phyloP scores from a whole-genome alignment of 92 coral and sea anemone genomes.

The Porites cylindrica region DNA sequence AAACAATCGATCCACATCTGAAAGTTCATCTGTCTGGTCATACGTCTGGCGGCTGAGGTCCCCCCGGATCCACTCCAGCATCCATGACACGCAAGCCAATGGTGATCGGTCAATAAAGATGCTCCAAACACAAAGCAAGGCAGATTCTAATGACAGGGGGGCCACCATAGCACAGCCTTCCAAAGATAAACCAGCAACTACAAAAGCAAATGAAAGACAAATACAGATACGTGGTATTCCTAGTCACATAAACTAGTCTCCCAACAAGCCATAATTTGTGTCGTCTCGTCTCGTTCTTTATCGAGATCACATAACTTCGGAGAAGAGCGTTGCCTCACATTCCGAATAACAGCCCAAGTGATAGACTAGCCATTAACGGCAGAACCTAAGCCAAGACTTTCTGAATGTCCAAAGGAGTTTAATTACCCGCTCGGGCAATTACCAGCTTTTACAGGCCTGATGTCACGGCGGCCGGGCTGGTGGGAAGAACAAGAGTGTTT shows the following conservation, averaged over 20 bases:
- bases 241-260: not conserved
- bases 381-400: too few species aligned
- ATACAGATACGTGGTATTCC: not conserved
- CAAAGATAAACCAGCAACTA: not conserved
- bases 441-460: too few species aligned
- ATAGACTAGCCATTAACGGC: too few species aligned
- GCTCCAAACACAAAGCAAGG: slow-evolving; percentile 40
- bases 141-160: slow-evolving; percentile 11
- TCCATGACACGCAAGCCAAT: slow-evolving; percentile 69
- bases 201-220: not conserved
- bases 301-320: too few species aligned
- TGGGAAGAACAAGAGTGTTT: too few species aligned
- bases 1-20: slow-evolving; percentile 76
- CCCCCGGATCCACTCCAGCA: slow-evolving; percentile 69
- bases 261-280: too few species aligned
- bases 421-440: too few species aligned
- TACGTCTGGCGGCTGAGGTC: not conserved
- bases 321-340: too few species aligned
- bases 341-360: too few species aligned
- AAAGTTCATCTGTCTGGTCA: slow-evolving; percentile 3
- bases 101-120: slow-evolving; percentile 54
- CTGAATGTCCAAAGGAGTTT: too few species aligned
- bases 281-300: too few species aligned
- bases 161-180: slow-evolving; percentile 18
- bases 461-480: too few species aligned